Conservation (phyloP, 2,797 vertebrate genomes). For the Coracias cyanogaster region DNA sequence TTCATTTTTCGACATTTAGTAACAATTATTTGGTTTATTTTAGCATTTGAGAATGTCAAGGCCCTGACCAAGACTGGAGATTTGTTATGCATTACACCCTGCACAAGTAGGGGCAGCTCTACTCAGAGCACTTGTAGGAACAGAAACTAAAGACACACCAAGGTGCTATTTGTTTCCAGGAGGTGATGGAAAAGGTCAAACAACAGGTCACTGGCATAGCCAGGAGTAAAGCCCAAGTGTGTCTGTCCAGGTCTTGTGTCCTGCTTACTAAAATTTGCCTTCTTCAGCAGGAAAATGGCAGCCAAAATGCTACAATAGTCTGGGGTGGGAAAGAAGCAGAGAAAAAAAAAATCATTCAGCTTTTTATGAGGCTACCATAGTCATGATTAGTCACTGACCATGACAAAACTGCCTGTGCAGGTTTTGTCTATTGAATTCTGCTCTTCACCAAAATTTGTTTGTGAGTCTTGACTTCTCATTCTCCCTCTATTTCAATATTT, state of each 20-base stretch:
- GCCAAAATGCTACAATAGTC: neutral
- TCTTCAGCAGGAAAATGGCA: neutral
- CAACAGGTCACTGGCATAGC: neutral
- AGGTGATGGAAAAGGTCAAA: neutral
- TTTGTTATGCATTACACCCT: neutral
- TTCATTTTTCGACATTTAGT: neutral
- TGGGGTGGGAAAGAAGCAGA: neutral
- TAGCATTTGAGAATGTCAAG: neutral
- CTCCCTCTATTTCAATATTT: neutral
- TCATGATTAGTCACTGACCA: neutral
- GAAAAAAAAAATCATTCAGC: neutral
- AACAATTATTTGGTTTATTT: slow-evolving; percentile 5
- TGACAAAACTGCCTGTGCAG: neutral
- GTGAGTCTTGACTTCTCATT: neutral
- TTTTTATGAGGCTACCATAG: neutral
- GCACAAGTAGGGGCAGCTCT: neutral
- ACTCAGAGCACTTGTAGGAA: neutral
- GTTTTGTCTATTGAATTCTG: neutral
- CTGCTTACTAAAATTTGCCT: neutral
- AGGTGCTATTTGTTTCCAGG: neutral
- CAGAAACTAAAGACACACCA: neutral
- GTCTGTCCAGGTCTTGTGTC: neutral
- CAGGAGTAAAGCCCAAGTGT: neutral
- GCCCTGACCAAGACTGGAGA: neutral
- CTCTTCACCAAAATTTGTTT: neutral